These are phyloP conservation scores for Caradrina kadenii DNA, from an alignment of 2,888 invertebrate genomes.

Conservation along the genomic window DNA sequence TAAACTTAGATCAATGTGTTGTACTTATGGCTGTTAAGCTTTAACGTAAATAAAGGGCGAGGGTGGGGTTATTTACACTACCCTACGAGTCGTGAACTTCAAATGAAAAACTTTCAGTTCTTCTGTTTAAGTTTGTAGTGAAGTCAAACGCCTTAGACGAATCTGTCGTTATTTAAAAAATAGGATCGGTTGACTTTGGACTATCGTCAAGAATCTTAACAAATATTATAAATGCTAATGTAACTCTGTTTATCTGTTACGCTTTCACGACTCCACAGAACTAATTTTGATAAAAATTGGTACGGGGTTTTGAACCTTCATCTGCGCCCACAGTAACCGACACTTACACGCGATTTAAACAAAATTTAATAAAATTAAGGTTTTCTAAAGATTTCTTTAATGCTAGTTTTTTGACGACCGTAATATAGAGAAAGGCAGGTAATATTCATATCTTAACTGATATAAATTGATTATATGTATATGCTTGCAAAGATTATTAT, in stretches of 20 bases:
- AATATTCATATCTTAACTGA: not conserved
- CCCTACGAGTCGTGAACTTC: conserved; percentile 7
- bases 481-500: not conserved
- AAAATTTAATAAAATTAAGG: too few relatives aligned
- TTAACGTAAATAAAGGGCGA: conserved; percentile 16
- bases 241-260: too few relatives aligned
- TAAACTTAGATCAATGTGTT: conserved; percentile 42
- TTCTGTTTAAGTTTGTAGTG: not conserved
- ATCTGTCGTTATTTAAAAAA: not conserved
- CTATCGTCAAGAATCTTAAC: too few relatives aligned
- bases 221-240: too few relatives aligned
- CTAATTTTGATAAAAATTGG: too few relatives aligned
- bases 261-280: too few relatives aligned
- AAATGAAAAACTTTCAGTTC: conserved; percentile 5
- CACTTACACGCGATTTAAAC: too few relatives aligned
- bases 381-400: not conserved
- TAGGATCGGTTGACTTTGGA: too few relatives aligned
- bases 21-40: conserved; percentile 1
- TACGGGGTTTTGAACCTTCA: too few relatives aligned
- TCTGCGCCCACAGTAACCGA: too few relatives aligned
- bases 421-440: not conserved
- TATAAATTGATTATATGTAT: too few relatives aligned
- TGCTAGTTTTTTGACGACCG: too few relatives aligned
- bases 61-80: conserved; percentile 16
- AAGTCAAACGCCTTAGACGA: conserved; percentile 31